Conservation (phyloP, 2,113 vertebrate species). For the Chionodraco myersi region DNA sequence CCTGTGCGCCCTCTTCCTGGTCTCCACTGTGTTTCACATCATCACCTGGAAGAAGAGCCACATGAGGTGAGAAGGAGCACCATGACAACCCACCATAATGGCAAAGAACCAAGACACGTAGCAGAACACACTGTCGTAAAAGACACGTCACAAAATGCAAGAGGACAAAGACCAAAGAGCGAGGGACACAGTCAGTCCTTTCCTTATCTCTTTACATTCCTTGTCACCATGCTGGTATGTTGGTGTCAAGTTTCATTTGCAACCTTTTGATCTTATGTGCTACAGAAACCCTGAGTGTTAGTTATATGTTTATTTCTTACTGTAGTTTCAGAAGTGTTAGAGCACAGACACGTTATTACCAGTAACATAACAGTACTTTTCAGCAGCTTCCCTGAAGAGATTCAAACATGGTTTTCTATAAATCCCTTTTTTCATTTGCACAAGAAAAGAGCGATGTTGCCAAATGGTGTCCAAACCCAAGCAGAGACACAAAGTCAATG, state of each 20-base stretch:
- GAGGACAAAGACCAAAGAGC: not conserved
- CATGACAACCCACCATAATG: not conserved
- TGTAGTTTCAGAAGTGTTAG: too few species aligned
- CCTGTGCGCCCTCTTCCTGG: conserved; percentile 94
- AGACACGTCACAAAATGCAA: not conserved
- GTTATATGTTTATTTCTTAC: too few species aligned
- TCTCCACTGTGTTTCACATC: conserved; percentile 96
- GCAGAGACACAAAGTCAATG: not conserved
- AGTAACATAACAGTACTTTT: too few species aligned
- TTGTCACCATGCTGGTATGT: too few species aligned
- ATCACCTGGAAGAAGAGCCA: conserved; percentile 99
- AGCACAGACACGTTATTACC: too few species aligned
- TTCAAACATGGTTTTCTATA: too few species aligned
- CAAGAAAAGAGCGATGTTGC: not conserved
- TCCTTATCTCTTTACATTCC: too few species aligned
- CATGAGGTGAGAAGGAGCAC: conserved; percentile 86
- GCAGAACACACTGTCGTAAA: not conserved
- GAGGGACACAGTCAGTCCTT: not conserved
- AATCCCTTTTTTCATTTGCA: too few species aligned
- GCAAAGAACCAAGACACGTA: not conserved
- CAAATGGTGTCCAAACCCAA: not conserved
- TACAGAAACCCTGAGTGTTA: too few species aligned
- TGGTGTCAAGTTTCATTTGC: too few species aligned
- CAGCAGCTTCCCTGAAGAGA: too few species aligned
- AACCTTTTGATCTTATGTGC: too few species aligned